Percentiles rank a stretch among this genome's conserved stretches.
These are phyloP conservation scores for Falco columbarius DNA, from an alignment of 2,797 vertebrate species.

Conservation along the genomic window DNA sequence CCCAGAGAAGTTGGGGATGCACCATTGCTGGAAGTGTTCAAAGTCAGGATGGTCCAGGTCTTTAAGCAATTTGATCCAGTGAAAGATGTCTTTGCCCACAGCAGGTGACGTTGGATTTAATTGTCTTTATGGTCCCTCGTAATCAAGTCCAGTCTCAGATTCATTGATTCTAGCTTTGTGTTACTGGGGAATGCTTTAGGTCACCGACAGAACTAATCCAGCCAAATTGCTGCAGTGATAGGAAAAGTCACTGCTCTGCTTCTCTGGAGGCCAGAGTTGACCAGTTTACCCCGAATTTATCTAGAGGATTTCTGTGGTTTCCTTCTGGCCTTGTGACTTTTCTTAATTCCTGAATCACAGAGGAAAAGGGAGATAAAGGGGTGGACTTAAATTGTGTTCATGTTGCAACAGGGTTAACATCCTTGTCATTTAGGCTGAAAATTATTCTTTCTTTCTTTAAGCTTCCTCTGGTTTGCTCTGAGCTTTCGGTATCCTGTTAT, in stretches of 20 bases:
- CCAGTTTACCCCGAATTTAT: not conserved
- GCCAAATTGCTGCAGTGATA: not conserved
- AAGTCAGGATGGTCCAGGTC: not conserved
- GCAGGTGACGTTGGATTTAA: not conserved
- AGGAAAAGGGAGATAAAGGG: not conserved
- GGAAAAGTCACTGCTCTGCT: not conserved
- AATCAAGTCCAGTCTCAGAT: not conserved
- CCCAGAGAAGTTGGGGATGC: not conserved
- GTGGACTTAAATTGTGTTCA: fast-evolving
- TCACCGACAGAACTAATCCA: not conserved
- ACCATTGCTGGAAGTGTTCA: not conserved
- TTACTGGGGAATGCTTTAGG: not conserved
- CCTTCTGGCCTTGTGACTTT: fast-evolving
- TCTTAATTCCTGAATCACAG: too few relatives aligned
- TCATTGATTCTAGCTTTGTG: not conserved
- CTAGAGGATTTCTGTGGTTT: not conserved
- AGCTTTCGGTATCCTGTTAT: not conserved
- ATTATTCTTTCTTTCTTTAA: not conserved
- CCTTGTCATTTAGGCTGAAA: not conserved
- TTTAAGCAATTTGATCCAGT: fast-evolving
- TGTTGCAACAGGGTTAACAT: not conserved
- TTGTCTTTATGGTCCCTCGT: not conserved
- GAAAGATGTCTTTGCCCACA: not conserved
- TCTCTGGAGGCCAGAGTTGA: not conserved
- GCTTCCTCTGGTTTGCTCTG: not conserved